phyloP scores from a whole-genome alignment of 2,888 invertebrate species.

The Drosophila tanythrix region DNA sequence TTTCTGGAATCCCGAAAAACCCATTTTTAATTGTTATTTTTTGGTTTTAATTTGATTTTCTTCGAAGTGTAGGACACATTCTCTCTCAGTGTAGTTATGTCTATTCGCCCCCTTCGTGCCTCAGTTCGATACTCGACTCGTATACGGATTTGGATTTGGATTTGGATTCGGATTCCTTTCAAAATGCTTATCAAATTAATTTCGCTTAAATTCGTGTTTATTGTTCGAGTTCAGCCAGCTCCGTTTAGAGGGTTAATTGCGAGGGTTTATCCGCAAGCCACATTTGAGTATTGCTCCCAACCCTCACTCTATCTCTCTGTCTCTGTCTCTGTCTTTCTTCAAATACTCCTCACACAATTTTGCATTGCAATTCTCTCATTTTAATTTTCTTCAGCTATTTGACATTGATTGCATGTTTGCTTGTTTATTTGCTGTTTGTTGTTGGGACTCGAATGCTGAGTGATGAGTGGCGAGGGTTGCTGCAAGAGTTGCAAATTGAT shows the following conservation, averaged over 20 bases:
- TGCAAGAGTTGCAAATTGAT: conserved; percentile 59
- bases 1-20: background rate
- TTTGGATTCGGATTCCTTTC: conserved; percentile 29
- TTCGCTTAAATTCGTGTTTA: conserved; percentile 73
- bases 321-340: background rate
- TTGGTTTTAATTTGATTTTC: no score
- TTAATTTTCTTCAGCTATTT: conserved; percentile 14
- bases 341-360: background rate
- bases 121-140: conserved; percentile 1
- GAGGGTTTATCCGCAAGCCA: conserved; percentile 49
- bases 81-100: background rate
- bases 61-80: background rate
- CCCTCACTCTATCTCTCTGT: background rate
- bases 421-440: conserved; percentile 34
- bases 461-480: conserved; percentile 56
- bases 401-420: conserved; percentile 58
- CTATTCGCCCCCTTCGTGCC: background rate
- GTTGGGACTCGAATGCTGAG: conserved; percentile 34
- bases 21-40: background rate
- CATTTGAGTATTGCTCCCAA: conserved; percentile 1
- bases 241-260: conserved; percentile 71
- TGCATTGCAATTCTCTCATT: background rate
- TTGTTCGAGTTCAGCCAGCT: conserved; percentile 52
- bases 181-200: conserved; percentile 80
- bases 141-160: conserved; percentile 25